Evolutionary conservation across 2,888 invertebrate genomes (phyloP).

Genomic region (Hypomecis punctinalis): DNA sequence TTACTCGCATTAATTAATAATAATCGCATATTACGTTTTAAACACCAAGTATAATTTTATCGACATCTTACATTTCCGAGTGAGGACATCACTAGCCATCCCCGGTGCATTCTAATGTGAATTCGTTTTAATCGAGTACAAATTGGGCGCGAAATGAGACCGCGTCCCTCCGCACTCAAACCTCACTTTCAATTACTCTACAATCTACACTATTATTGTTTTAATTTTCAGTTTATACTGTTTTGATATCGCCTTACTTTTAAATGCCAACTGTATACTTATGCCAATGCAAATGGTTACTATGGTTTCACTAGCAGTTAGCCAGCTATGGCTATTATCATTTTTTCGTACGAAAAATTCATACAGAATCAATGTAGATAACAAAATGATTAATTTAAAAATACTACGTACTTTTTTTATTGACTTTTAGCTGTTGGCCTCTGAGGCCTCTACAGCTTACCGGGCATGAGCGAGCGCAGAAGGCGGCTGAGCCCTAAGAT

Average conservation of each 20-base stretch:
- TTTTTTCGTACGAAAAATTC: no score
- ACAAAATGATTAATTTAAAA: no score
- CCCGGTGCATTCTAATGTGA: conserved; percentile 79
- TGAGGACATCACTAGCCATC: conserved; percentile 62
- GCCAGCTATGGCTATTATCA: conserved; percentile 25
- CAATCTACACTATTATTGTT: neutral
- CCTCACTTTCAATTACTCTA: conserved; percentile 69
- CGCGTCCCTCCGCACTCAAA: conserved; percentile 66
- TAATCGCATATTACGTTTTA: no score
- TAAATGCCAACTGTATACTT: no score
- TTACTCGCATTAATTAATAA: no score
- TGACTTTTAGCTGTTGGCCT: no score
- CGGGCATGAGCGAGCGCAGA: no score
- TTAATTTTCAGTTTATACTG: neutral
- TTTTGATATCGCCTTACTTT: neutral
- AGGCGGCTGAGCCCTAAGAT: no score
- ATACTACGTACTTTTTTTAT: no score
- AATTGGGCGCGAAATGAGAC: conserved; percentile 85
- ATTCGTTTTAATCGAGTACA: conserved; percentile 83
- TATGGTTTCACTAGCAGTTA: conserved; percentile 29
- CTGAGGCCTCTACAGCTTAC: no score
- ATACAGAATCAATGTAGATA: no score
- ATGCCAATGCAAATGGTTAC: no score
- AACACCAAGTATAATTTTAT: neutral
- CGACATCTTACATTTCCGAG: neutral